A percentile compares a stretch with the other conserved stretches of the same genome.
phyloP scores from a whole-genome alignment of 2,113 vertebrate genomes.

The Gopherus flavomarginatus region DNA sequence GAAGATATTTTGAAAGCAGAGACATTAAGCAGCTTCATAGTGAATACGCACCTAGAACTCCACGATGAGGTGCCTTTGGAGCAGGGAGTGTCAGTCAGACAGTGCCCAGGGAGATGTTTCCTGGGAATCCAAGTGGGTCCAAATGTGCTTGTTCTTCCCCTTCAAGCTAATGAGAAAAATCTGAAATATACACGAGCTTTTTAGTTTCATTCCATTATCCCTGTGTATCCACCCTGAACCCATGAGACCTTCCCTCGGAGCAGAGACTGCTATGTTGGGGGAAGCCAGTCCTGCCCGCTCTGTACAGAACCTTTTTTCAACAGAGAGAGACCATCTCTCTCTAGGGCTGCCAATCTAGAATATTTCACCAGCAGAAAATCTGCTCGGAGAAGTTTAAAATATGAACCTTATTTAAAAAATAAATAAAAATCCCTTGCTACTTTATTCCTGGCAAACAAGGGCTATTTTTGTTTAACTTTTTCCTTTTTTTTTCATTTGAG shows the following conservation, averaged over 20 bases:
- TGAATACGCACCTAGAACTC: not conserved
- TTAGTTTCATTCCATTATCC: not conserved
- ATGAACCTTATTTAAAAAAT: not conserved
- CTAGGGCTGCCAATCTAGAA: not conserved
- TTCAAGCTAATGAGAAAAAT: not conserved
- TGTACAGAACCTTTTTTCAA: not conserved
- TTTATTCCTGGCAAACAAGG: not conserved
- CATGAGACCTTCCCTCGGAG: accelerated
- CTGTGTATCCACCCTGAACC: not conserved
- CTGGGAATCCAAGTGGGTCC: not conserved
- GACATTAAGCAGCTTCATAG: not conserved
- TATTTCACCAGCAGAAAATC: not conserved
- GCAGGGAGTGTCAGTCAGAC: not conserved
- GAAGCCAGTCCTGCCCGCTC: not conserved
- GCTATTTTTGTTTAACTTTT: not conserved
- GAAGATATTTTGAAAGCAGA: not conserved
- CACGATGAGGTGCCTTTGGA: not conserved
- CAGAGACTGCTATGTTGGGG: not conserved
- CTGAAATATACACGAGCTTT: not conserved
- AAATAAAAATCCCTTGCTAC: too few species aligned
- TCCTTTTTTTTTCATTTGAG: too few species aligned
- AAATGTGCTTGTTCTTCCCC: not conserved
- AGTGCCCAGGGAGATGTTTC: not conserved
- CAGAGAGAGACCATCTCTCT: not conserved
- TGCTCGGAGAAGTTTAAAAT: not conserved